Evolutionary conservation across 2,888 invertebrate genomes (phyloP), one percentile per base, ranked within the genome.

Genomic region (Apodemia mormo): DNA sequence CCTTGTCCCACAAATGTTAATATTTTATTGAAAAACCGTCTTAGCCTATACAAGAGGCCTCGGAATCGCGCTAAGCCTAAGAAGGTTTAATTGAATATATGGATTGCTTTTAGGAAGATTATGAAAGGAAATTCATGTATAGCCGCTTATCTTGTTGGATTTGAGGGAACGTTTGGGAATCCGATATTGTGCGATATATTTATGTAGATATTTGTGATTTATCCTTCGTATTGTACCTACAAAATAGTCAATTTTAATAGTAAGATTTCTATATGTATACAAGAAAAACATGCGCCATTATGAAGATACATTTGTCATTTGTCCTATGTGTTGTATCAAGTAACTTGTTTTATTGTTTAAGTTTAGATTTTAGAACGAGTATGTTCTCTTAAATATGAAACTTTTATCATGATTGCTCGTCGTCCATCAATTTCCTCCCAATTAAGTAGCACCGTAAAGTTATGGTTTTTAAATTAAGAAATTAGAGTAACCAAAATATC

Each of bases 31-130:
- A 77, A 78, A 76, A 79, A 78, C 76, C 76, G 74, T 71, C 77
- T 78, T 76, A 75, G 73, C 70, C 74, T 71, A 73, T 76, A 73
- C 72, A 73, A 71, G 73, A 71, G 74, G 71, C 72, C 69, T 61
- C 70, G 67, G 56, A 66, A 71, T 71, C 68, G 65, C 70, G 49
- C 22, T 72, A 74, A 73, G 72, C 72, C 68, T 73, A 75, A 74
- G 76, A 71, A 73, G 79, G 75, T 80, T 80, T 82, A 82, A 82
- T 83, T 83, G 81, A 81, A 82, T 80, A 77, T 81, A 81, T 82
- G 76, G 79, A 79, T 78, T 76, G 74, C 77, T 76, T 76, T 71
- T 79, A 79, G 79, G 80, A 74, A 77, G 80, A 79, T 80, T 80
- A 80, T 74, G 71, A 72, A 33, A 76, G 65, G 69, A 74, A 75